phyloP scores from a whole-genome alignment of 2,113 vertebrate genomes.

The Stomatorhinus ivindoensis region DNA sequence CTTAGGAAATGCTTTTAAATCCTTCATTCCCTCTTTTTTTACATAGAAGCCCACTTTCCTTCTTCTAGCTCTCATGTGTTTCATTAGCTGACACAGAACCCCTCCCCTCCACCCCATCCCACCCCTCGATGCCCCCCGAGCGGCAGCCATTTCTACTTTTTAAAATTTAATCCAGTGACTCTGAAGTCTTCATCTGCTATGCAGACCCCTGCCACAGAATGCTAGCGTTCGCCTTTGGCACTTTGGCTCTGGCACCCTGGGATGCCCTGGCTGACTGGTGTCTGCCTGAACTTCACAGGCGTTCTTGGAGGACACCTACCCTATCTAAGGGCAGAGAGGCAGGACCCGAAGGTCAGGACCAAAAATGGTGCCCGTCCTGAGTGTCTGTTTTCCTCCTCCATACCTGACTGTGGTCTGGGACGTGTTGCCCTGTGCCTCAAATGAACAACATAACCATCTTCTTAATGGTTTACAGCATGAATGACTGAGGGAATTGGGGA shows the following conservation, averaged over 20 bases:
- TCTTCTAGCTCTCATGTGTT: constrained; percentile 37
- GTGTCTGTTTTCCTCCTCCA: neutral
- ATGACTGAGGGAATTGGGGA: constrained; percentile 46
- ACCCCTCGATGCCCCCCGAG: neutral
- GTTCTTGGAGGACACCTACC: neutral
- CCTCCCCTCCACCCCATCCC: neutral
- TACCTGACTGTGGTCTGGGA: neutral
- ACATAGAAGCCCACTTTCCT: constrained; percentile 26
- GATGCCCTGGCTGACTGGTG: neutral
- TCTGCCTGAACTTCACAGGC: neutral
- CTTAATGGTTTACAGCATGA: constrained; percentile 28
- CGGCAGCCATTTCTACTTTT: neutral
- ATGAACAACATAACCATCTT: neutral
- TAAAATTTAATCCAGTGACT: constrained; percentile 14
- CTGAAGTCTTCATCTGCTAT: constrained; percentile 15
- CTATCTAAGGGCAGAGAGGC: neutral
- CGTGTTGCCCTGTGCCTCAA: neutral
- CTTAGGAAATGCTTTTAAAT: constrained; percentile 52
- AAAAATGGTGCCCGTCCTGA: neutral
- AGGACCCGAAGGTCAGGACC: neutral
- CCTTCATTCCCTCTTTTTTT: constrained; percentile 44
- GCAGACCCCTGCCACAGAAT: constrained; percentile 28
- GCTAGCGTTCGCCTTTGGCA: constrained; percentile 10
- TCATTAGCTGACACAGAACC: constrained; percentile 32
- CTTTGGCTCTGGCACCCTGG: neutral